A percentile compares a stretch with the other conserved stretches of the same genome.
Evolutionary conservation across 2,888 invertebrate species (phyloP).

Genomic region (Merodon equestris): DNA sequence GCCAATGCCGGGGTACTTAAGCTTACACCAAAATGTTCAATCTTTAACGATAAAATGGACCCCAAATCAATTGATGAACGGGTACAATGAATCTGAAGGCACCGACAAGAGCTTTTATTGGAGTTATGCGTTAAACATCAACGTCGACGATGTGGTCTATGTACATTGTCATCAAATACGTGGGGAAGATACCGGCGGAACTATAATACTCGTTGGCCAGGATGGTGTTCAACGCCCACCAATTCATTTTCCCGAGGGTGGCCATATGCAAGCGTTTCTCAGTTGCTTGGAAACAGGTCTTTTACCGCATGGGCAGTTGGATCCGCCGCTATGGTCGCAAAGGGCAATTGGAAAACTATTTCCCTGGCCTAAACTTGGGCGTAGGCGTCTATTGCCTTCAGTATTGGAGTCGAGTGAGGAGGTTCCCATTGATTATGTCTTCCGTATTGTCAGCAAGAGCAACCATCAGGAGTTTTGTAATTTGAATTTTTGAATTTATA

Average conservation of each 20-base stretch:
- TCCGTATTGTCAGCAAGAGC: slow-evolving; percentile 90
- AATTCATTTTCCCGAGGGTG: slow-evolving; percentile 93
- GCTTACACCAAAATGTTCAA: slow-evolving; percentile 91
- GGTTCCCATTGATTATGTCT: slow-evolving; percentile 89
- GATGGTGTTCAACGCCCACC: slow-evolving; percentile 97
- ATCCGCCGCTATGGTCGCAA: slow-evolving; percentile 96
- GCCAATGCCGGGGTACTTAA: slow-evolving; percentile 93
- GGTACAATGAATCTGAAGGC: slow-evolving; percentile 84
- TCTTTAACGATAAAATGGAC: slow-evolving; percentile 96
- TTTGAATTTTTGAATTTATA: slow-evolving; percentile 43
- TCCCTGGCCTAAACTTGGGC: slow-evolving; percentile 81
- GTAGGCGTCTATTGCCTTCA: slow-evolving; percentile 84
- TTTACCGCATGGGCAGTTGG: slow-evolving; percentile 92
- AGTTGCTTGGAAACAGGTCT: slow-evolving; percentile 92
- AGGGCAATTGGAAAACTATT: slow-evolving; percentile 86
- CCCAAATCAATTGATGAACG: slow-evolving; percentile 97
- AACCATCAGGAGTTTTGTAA: slow-evolving; percentile 86
- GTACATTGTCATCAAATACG: slow-evolving; percentile 96
- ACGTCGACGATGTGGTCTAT: slow-evolving; percentile 95
- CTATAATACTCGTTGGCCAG: slow-evolving; percentile 93
- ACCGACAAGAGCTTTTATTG: slow-evolving; percentile 90
- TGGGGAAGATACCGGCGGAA: slow-evolving; percentile 87
- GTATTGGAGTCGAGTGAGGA: slow-evolving; percentile 82
- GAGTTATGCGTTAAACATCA: slow-evolving; percentile 95
- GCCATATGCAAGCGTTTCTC: slow-evolving; percentile 93